A percentile compares a stretch with the other conserved stretches of the same genome.
phyloP scores from a whole-genome alignment of 2,888 invertebrate genomes.

The Hypercompe scribonia region DNA sequence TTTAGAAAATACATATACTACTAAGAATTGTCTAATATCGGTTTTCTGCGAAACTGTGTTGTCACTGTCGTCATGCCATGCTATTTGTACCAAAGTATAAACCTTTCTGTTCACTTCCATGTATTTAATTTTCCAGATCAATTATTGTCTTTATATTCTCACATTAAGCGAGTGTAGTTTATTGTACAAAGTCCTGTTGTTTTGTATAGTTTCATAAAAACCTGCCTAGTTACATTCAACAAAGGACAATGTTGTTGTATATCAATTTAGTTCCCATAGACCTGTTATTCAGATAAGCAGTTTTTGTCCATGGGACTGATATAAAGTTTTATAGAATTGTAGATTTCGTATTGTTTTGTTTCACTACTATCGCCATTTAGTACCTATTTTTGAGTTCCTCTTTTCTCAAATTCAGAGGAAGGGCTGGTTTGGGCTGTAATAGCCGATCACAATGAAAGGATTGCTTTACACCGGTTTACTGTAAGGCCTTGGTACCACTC shows the following conservation, averaged over 20 bases:
- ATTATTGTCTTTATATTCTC: not conserved
- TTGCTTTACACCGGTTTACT: too few relatives aligned
- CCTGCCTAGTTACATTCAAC: slow-evolving; percentile 18
- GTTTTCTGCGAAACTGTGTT: too few relatives aligned
- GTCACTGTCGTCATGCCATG: too few relatives aligned
- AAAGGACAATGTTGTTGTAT: slow-evolving; percentile 33
- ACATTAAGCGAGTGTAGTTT: not conserved
- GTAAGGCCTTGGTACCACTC: too few relatives aligned
- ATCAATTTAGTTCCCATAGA: slow-evolving; percentile 46
- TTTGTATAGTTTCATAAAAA: slow-evolving; percentile 13
- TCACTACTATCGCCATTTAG: too few relatives aligned
- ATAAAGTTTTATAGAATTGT: not conserved
- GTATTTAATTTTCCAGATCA: not conserved
- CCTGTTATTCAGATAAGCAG: slow-evolving; percentile 29
- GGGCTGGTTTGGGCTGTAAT: too few relatives aligned
- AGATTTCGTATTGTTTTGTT: not conserved
- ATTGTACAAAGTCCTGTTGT: slow-evolving; percentile 13
- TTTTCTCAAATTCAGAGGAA: too few relatives aligned
- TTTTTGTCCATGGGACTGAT: slow-evolving; percentile 13
- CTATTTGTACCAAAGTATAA: too few relatives aligned
- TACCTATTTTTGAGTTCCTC: too few relatives aligned
- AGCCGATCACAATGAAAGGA: too few relatives aligned
- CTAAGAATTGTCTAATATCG: too few relatives aligned
- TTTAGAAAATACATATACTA: too few relatives aligned
- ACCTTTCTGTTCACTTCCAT: not conserved